Evolutionary conservation across 2,113 vertebrate genomes (phyloP), one percentile per base, ranked within the genome.

Genomic region (Eulemur macaco): DNA sequence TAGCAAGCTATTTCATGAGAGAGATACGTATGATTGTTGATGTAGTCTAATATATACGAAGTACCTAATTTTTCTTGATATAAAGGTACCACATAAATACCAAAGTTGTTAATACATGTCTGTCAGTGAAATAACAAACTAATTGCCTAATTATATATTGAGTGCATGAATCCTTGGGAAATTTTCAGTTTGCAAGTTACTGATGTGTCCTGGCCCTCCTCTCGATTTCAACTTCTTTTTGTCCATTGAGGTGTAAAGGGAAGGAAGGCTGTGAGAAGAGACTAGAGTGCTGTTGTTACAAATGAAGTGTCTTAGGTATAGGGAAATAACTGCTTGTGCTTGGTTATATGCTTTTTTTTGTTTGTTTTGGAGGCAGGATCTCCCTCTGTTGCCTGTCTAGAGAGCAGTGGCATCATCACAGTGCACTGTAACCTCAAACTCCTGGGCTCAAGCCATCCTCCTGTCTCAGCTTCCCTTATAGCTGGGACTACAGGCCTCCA

Each of bases 151-250:
- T 52, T 95, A 64, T 86, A 54, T 86, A 92, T 25, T 81, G 76
- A 95, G 63, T 92, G 45, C 60, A 60, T 5, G 6, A 45, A 47
- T 82, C 71, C 56, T 81, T 93, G 88, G 89, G 60, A 82, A 91
- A 52, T 71, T 89, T 92, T 94, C 76, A 86, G 18, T 97, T 89
- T 86, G 83, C 17, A 31, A 69, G 56, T 77, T 86, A 14, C 27
- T 66, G 5, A 78, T 89, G 68, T 94, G 68, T 94, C 52, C 64
- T 89, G 91, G 87, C 47, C 83, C 39, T 86, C 63, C 52, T 86
- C 60, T 95, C 39, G 42, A 66, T 95, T 95, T 69, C 29, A 71
- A 8, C 50, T 45, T 34, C 68, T 96, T 89, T 93, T 89, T 78
- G 15, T 77, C 5, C 27, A 60, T 25, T 78, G 83, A 68, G 14